These are phyloP conservation scores for Cynopterus brachyotis DNA, from an alignment of 2,113 vertebrate genomes.

Conservation along the genomic window DNA sequence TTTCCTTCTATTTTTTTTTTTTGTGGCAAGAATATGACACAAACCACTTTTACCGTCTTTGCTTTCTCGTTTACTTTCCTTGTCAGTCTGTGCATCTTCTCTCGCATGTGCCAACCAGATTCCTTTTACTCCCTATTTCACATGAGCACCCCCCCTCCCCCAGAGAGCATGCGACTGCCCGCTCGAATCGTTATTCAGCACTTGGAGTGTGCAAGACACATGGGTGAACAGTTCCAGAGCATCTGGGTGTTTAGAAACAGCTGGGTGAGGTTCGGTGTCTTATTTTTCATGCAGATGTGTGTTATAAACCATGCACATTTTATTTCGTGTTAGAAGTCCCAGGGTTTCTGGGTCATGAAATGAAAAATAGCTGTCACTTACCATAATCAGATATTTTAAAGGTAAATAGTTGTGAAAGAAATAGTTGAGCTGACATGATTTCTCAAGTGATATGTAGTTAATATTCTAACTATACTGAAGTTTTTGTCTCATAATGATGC, in stretches of 20 bases:
- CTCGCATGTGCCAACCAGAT: fast-evolving
- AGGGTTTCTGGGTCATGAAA: not conserved
- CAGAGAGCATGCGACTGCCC: fast-evolving
- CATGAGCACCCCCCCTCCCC: fast-evolving
- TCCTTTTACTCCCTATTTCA: not conserved
- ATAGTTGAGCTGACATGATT: not conserved
- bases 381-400: not conserved
- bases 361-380: not conserved
- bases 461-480: not conserved
- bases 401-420: not conserved
- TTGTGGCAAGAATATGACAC: not conserved
- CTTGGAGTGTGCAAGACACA: not conserved
- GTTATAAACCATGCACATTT: not conserved
- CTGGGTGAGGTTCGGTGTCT: not conserved
- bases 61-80: not conserved
- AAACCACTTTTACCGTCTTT: not conserved
- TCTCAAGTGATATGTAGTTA: not conserved
- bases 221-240: not conserved
- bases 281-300: not conserved
- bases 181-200: fast-evolving
- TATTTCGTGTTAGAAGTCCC: not conserved
- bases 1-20: not conserved
- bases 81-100: not conserved
- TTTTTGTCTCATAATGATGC: not conserved
- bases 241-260: not conserved